Base-by-base conservation (phyloP, 2,113 vertebrate genomes). In the Dissostichus mawsoni region DNA sequence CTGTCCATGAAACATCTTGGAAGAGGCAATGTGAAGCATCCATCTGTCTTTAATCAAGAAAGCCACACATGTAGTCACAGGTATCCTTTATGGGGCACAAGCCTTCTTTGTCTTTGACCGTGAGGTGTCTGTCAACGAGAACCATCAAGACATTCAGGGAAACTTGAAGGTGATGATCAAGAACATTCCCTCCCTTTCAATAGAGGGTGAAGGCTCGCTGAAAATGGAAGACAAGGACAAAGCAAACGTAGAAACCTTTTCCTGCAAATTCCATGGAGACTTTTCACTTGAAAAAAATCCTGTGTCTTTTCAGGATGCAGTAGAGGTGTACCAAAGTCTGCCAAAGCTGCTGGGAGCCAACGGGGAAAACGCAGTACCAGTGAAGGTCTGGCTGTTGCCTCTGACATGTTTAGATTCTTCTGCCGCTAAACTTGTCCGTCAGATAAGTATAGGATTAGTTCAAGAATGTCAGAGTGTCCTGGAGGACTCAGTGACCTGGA, bases 341-440 rank as follows among this genome's bases (percentile, higher is more conserved):
- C 87, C 90, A 13, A 33, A 8, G 5, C 0, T 85, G 5, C 68
- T 93, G 14, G 89, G 92, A 29, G 0, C 8, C 1, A 33, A 78
- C 0, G 80, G 81, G 11, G 80, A 91, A 48, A 87, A 92, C 0
- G 83, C 86, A 1, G 83, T 95, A 8, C 93, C 94, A 50, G 0
- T 92, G 17, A 87, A 20, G 41, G 92, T 94, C 56, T 94, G 91
- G 92, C 78, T 94, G 17, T 66, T 93, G 50, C 92, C 93, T 0
- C 81, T 95, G 47, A 48, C 63, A 7, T 53, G 5, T 41, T 73
- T 95, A 63, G 81, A 92, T 85, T 65, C 73, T 11, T 20, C 4
- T 47, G 93, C 93, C 12, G 84, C 91, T 0, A 72, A 70, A 55
- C 8, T 94, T 0, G 80, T 91, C 2, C 62, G 70, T 18, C 71